Base-by-base conservation (phyloP, 2,113 vertebrate genomes). In the Pandion haliaetus region DNA sequence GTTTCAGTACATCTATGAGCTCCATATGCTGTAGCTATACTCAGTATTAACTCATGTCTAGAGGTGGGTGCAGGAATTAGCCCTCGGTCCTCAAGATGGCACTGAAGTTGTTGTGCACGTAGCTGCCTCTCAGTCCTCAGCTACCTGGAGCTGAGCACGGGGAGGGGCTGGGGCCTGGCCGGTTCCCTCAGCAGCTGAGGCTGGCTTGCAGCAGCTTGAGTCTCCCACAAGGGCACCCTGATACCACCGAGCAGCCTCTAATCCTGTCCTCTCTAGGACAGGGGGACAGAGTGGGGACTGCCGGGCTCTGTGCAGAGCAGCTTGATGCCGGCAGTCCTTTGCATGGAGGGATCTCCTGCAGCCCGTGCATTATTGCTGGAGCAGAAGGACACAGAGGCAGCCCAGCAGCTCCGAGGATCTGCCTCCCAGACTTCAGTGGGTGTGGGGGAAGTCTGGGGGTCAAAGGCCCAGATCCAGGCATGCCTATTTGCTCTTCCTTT, bases 391-490 rank as follows among this genome's bases (percentile, higher is more conserved):
- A 36, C 58, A 69, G 15, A 82, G 49, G 73, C 73, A 73, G 31
- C 47, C 58, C 7, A 0, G 36, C 34, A 82, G 32, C n/a, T 70
- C 40, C 0, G 1, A 87, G 83, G 61, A 72, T 85, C 85, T 94
- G 83, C 19, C 69, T 96, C 65, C 65, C 36, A 52, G 70, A 78
- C 40, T 94, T 49, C 23, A 80, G 62, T 32, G 62, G 45, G 36
- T 59, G 54, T 92, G 73, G 78, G 66, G 86, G 84, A 95, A 86
- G 84, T 91, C 70, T 86, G 42, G 31, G 28, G 76, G 90, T 97
- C 92, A 93, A 82, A 95, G 90, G 90, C 65, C 83, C 44, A 62
- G 80, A 76, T 59, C 36, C 91, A 91, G 91, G 74, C 93, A 81
- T 91, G 71, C 26, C 78, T 82, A 3, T 79, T 40, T 76, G 79